Base-by-base conservation (phyloP, 1,140 invertebrate species). In the Thalassaphorura encarpata region DNA sequence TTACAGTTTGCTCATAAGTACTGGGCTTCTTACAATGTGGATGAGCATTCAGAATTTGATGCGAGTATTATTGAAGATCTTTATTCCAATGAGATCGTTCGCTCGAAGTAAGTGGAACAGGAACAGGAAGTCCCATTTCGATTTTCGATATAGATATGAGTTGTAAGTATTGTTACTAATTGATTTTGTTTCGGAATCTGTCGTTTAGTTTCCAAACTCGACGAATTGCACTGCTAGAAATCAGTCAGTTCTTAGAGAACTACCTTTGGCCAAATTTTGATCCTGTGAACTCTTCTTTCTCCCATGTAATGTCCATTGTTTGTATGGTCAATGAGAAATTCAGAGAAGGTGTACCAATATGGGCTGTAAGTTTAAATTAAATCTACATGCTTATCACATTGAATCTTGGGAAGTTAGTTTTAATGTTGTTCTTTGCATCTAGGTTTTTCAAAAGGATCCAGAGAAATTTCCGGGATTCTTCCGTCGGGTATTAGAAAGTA, bases 291-390 rank as follows among this genome's bases (percentile, higher is more conserved):
- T 81, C 88, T 1, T 79, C 82, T 0, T 77, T 84, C 60, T 80
- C 82, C 2, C 90, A 97, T 71, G 81, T 95, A 58, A 83, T 99
- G 81, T 96, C 93, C 0, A 94, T 99, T 60, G 85, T 96, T 29
- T 83, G 89, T 0, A 95, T 99, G 86, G 81, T 98, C 13, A 99
- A 99, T 78, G 95, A 99, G 68, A 99, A 99, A 70, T 96, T 97
- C 68, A 75, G 94, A 16, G 96, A 99, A 75, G 75, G 94, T 63
- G 90, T 98, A 15, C 85, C 87, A 58, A 89, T 93, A n/a, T 99
- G 95, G 95, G 81, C 87, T 69, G 83, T 89, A 64, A 69, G 69
- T 66, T 48, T 52, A 42, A 15, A 48, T 3, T 28, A 54, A 29
- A 41, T 21, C 33, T 49, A 18, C 18, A 18, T 55, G 13, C 27